Percentiles rank a stretch among this genome's conserved stretches.
Evolutionary conservation across 2,113 vertebrate genomes (phyloP).

Genomic region (Hippolais icterina): DNA sequence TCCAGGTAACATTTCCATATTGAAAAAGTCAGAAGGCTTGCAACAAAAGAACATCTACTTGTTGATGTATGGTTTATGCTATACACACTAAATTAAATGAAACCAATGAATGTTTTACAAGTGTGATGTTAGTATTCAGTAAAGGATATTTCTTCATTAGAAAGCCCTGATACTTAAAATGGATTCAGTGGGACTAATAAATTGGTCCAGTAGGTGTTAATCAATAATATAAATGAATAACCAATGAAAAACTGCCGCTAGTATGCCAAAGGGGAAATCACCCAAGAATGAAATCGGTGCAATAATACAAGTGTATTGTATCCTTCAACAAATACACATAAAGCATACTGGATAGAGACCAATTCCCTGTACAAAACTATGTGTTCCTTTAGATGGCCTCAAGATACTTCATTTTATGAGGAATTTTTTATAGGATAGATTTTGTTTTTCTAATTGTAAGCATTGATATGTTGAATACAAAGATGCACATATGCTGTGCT

Average conservation of each 20-base stretch:
- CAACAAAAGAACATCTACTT: neutral
- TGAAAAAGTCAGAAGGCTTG: neutral
- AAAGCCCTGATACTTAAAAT: conserved; percentile 63
- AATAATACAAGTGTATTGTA: conserved; percentile 62
- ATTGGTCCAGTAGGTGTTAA: conserved; percentile 68
- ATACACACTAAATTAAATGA: neutral
- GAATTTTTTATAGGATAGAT: neutral
- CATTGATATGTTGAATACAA: neutral
- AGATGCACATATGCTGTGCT: neutral
- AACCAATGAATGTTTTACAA: conserved; percentile 31
- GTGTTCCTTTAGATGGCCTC: neutral
- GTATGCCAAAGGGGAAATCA: conserved; percentile 74
- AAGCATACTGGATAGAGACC: conserved; percentile 50
- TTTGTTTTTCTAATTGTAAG: neutral
- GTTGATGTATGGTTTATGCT: neutral
- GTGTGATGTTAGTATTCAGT: conserved; percentile 33
- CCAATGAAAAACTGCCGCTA: conserved; percentile 64
- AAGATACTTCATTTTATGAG: neutral
- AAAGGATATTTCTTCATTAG: conserved; percentile 6
- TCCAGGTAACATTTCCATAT: neutral
- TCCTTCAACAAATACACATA: conserved; percentile 67
- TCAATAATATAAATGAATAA: conserved; percentile 75
- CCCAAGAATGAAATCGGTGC: conserved; percentile 68
- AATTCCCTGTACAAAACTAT: conserved; percentile 46
- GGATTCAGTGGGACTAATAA: conserved; percentile 71